Conservation (phyloP, 2,888 invertebrate species). For the Leptinotarsa haldemani region DNA sequence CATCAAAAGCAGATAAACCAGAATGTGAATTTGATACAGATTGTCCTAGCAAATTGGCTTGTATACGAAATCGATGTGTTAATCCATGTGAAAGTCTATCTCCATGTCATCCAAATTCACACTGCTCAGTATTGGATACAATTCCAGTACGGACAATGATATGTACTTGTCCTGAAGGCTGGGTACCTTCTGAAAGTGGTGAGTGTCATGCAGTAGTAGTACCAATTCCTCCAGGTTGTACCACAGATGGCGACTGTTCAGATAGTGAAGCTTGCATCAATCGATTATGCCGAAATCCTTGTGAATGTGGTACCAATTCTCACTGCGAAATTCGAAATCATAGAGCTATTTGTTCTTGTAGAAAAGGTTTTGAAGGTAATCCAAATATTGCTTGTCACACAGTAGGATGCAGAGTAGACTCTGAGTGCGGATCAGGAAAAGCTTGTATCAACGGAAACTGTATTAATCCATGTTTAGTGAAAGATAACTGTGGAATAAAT, state of each 20-base stretch:
- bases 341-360: slow-evolving; percentile 87
- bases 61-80: slow-evolving; percentile 81
- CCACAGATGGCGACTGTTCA: slow-evolving; percentile 82
- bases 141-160: slow-evolving; percentile 88
- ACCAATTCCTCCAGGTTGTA: slow-evolving; percentile 80
- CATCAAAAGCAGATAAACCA: slow-evolving; percentile 68
- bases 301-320: slow-evolving; percentile 87
- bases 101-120: slow-evolving; percentile 81
- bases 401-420: slow-evolving; percentile 84
- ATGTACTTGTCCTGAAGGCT: slow-evolving; percentile 88
- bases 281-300: slow-evolving; percentile 86
- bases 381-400: slow-evolving; percentile 84
- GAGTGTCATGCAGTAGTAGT: slow-evolving; percentile 80
- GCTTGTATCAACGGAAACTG: slow-evolving; percentile 89
- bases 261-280: slow-evolving; percentile 86
- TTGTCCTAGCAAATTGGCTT: slow-evolving; percentile 84
- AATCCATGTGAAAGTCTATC: slow-evolving; percentile 82
- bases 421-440: slow-evolving; percentile 85
- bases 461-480: slow-evolving; percentile 85
- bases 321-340: slow-evolving; percentile 86
- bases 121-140: slow-evolving; percentile 86
- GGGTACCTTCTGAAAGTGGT: slow-evolving; percentile 83
- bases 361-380: slow-evolving; percentile 86
- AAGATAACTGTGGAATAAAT: slow-evolving; percentile 83
- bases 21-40: slow-evolving; percentile 83